These are phyloP conservation scores for Aplidium turbinatum DNA, from an alignment of 23 tunicate genomes.

Conservation along the genomic window DNA sequence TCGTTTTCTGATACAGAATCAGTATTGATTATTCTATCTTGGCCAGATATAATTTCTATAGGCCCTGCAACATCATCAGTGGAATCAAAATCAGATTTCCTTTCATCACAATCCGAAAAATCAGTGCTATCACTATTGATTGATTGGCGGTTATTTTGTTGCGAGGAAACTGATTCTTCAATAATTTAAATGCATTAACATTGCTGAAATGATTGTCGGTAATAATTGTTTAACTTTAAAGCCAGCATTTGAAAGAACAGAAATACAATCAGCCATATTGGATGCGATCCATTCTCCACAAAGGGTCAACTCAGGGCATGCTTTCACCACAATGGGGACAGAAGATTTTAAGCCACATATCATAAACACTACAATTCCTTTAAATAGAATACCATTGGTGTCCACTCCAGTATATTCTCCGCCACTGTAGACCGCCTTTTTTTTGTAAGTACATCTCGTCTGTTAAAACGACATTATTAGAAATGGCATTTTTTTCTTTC, in stretches of 20 bases:
- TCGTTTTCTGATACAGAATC: too few relatives aligned
- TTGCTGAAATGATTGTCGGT: not conserved
- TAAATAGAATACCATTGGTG: not conserved
- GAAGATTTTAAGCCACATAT: not conserved
- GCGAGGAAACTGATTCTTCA: not conserved
- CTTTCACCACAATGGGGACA: constrained; percentile 2
- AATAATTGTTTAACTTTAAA: constrained; percentile 2
- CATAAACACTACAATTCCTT: constrained; percentile 2
- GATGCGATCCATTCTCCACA: constrained; percentile 10
- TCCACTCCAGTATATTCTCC: constrained; percentile 9
- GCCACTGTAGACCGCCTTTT: too few relatives aligned
- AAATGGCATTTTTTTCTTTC: not conserved
- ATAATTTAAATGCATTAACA: constrained; percentile 11
- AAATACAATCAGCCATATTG: not conserved
- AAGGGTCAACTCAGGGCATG: not conserved
- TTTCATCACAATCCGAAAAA: too few relatives aligned
- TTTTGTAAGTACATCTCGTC: constrained; percentile 22
- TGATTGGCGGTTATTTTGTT: too few relatives aligned
- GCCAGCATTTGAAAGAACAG: not conserved
- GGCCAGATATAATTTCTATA: too few relatives aligned
- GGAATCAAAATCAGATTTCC: too few relatives aligned
- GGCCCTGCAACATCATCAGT: too few relatives aligned
- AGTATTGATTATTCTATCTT: too few relatives aligned
- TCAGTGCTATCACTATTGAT: too few relatives aligned
- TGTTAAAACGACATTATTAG: constrained; percentile 9